Base-by-base conservation (phyloP, 2,797 vertebrate genomes). In the Ctenopoma kingsleyae region DNA sequence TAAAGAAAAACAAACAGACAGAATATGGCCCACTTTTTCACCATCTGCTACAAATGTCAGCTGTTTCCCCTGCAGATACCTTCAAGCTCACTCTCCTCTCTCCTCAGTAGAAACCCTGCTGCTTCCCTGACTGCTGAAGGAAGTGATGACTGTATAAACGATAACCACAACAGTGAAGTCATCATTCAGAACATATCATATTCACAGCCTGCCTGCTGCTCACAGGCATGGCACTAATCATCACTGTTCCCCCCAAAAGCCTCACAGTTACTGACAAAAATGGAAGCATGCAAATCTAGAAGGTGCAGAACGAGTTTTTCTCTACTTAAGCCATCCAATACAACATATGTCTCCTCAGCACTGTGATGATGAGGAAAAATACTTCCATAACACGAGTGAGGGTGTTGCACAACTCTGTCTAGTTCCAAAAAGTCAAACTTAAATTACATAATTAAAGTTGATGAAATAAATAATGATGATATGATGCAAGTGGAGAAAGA, bases 101-200 rank as follows among this genome's bases (percentile, higher is more conserved):
- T 8, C 8, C 6, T 57, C 22, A 3, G 6, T 41, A 40, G 32
- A 68, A 58, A 47, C 47, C 58, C 35, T n/a, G 0, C 46, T 35
- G 19, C 27, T 40, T 41, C 36, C 23, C 62, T 51, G 53, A 46
- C 75, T 49, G 48, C 40, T 50, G 63, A 19, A 43, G 52, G 69
- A 70, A 67, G 57, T 44, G 17, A 48, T 63, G 70, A 46, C 30
- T 44, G 20, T 43, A 51, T 15, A 59, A 61, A 51, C 41, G 6
- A 16, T 15, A 41, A 6, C 46, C 32, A 48, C 22, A 17, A 52
- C 59, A 22, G 54, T 76, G 67, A 78, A 46, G 43, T 72, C 71
- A 76, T 71, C 60, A 35, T 19, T 32, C n/a, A 47, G 22, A 51
- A 50, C 67, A 58, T 61, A 40, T 69, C n/a, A n/a, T n/a, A n/a